Evolutionary conservation across 2,888 invertebrate genomes (phyloP).

Genomic region (Ferdinandea cuprea): DNA sequence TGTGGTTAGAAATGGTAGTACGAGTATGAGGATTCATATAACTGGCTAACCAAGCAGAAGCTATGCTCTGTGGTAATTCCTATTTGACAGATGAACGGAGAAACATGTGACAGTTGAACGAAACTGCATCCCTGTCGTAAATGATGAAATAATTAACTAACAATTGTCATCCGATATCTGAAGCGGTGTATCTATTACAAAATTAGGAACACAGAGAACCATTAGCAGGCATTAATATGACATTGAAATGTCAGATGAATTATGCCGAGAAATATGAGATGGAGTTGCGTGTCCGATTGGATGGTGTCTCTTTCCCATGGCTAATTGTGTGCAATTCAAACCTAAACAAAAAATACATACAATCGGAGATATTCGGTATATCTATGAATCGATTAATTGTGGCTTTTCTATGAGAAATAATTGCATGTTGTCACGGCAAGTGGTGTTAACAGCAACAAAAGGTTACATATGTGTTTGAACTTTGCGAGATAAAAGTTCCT

Average conservation of each 20-base stretch:
- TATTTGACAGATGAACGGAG: constrained; percentile 43
- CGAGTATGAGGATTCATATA: constrained; percentile 4
- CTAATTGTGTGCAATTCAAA: constrained; percentile 37
- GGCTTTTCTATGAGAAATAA: constrained; percentile 43
- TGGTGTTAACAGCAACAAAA: constrained; percentile 42
- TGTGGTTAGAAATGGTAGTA: too few species aligned
- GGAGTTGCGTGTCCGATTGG: constrained; percentile 44
- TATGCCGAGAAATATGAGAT: constrained; percentile 56
- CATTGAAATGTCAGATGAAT: constrained; percentile 70
- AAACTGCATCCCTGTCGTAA: constrained; percentile 1
- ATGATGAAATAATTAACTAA: constrained; percentile 23
- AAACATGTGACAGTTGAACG: background rate
- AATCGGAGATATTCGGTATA: constrained; percentile 9
- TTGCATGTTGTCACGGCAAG: constrained; percentile 51
- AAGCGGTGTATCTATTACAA: constrained; percentile 34
- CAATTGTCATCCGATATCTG: constrained; percentile 10
- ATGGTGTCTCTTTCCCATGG: constrained; percentile 36
- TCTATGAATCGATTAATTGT: constrained; percentile 69
- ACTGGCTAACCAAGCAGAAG: constrained; percentile 19
- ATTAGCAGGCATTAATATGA: constrained; percentile 58
- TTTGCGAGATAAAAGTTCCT: constrained; percentile 63
- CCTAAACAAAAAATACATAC: background rate
- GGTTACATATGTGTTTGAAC: constrained; percentile 65
- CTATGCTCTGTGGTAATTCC: constrained; percentile 40
- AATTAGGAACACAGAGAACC: constrained; percentile 34